Conservation (phyloP, 2,797 vertebrate species). For the Meda fulgida region DNA sequence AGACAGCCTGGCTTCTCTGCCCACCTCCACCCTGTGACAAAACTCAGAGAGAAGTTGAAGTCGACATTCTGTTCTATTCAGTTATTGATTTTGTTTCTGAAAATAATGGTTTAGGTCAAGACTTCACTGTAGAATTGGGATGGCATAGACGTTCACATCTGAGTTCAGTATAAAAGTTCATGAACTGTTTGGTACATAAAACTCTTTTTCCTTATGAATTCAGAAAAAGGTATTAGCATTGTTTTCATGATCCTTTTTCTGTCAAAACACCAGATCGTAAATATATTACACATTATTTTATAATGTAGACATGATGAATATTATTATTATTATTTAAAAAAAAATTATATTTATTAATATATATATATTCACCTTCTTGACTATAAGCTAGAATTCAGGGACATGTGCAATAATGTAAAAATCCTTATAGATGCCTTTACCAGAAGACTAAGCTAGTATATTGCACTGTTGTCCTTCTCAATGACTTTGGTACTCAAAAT, state of each 20-base stretch:
- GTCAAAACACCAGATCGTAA: background rate
- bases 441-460: slow-evolving; percentile 23
- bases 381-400: slow-evolving; percentile 7
- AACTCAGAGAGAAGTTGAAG: background rate
- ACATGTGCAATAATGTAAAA: slow-evolving; percentile 39
- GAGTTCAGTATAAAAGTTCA: background rate
- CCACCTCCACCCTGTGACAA: slow-evolving; percentile 14
- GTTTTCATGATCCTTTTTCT: background rate
- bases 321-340: background rate
- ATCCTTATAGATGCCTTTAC: background rate
- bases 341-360: background rate
- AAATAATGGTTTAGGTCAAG: background rate
- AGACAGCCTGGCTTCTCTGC: slow-evolving; percentile 62
- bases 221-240: background rate
- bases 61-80: slow-evolving; percentile 1
- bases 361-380: background rate
- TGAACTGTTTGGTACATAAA: background rate
- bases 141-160: background rate
- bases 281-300: background rate
- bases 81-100: background rate
- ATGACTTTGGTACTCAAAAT: background rate
- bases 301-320: background rate
- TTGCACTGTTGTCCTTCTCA: background rate
- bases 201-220: background rate
- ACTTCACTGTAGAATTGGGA: background rate